Evolutionary conservation across 1,140 invertebrate genomes (phyloP).

Genomic region (Galleria mellonella): DNA sequence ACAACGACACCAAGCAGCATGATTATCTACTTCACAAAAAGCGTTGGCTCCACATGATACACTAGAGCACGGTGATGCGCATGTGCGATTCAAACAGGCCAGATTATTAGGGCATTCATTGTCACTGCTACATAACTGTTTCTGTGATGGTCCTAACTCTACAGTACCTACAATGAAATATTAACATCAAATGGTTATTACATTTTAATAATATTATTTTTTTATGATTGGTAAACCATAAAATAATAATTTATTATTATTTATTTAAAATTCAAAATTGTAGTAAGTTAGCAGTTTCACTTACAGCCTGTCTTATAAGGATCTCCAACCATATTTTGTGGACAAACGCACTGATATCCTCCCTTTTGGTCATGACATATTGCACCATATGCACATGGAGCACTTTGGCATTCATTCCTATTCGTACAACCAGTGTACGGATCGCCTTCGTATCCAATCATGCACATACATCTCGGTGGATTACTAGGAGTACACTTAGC

Average conservation of each 20-base stretch:
- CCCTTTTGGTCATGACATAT: constrained; percentile 91
- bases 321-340: constrained; percentile 86
- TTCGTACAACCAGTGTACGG: constrained; percentile 88
- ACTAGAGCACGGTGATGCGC: constrained; percentile 86
- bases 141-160: constrained; percentile 36
- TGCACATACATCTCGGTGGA: constrained; percentile 91
- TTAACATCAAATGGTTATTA: not conserved
- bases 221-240: no score
- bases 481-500: constrained; percentile 92
- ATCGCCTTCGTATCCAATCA: constrained; percentile 88
- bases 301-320: constrained; percentile 88
- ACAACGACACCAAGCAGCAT: constrained; percentile 92
- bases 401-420: constrained; percentile 85
- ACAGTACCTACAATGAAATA: constrained; percentile 34
- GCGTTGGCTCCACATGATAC: constrained; percentile 89
- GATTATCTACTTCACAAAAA: constrained; percentile 90
- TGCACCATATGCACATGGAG: constrained; percentile 89
- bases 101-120: constrained; percentile 87
- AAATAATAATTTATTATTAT: no score
- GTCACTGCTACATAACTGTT: constrained; percentile 79
- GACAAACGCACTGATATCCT: constrained; percentile 89
- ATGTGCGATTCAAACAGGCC: constrained; percentile 84
- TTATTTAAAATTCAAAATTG: no score
- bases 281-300: constrained; percentile 16
- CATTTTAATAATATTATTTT: no score